Conservation (phyloP, 2,113 vertebrate genomes). For the Nothocercus nigrocapillus region DNA sequence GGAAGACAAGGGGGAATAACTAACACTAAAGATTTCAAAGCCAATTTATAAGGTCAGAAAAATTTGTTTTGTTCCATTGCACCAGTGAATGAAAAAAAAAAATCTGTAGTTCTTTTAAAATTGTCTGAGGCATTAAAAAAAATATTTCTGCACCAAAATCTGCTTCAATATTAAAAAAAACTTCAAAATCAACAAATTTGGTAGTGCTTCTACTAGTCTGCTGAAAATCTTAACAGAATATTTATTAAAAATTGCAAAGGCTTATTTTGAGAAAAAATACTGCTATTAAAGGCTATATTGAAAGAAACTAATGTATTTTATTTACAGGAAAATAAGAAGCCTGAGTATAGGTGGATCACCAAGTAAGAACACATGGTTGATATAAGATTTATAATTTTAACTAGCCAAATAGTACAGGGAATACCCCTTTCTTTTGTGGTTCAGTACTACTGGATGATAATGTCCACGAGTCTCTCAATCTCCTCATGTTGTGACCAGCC, state of each 20-base stretch:
- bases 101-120: rapidly evolving
- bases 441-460: background rate
- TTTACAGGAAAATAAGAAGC: background rate
- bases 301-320: background rate
- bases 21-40: background rate
- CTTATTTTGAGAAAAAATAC: background rate
- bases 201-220: background rate
- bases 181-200: background rate
- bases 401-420: background rate
- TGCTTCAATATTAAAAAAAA: background rate
- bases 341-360: background rate
- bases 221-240: background rate
- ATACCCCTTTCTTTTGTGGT: background rate
- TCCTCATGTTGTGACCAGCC: background rate
- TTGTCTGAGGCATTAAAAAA: background rate
- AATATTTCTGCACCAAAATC: background rate
- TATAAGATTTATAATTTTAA: background rate
- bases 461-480: background rate
- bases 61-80: background rate
- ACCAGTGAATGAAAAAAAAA: background rate
- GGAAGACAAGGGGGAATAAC: background rate
- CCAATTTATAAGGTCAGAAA: background rate
- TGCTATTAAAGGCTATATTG: background rate
- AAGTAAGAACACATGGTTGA: background rate
- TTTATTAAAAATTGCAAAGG: rapidly evolving